A percentile compares a stretch with the other conserved stretches of the same genome.
Evolutionary conservation across 2,888 invertebrate species (phyloP).

Genomic region (Cancer borealis): DNA sequence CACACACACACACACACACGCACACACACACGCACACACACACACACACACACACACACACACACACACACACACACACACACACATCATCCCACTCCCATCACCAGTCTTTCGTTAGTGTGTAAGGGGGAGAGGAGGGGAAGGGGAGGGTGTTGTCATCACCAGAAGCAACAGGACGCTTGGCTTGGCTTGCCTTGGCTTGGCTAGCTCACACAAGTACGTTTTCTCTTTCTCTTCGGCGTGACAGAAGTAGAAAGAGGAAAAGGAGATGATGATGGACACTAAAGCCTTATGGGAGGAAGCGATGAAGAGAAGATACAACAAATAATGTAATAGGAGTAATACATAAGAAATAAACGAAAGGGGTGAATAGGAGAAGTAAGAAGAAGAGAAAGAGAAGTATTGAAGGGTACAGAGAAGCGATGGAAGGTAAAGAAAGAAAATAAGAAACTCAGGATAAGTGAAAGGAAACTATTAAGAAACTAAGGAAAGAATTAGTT

Average conservation of each 20-base stretch:
- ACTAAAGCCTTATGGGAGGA: not conserved
- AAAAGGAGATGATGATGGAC: not conserved
- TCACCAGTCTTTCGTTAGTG: not conserved
- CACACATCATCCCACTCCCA: not conserved
- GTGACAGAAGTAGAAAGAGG: conserved; percentile 14
- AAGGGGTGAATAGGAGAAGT: too few species aligned
- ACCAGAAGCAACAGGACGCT: not conserved
- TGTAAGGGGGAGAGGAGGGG: not conserved
- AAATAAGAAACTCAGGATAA: not conserved
- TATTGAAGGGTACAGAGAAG: not conserved
- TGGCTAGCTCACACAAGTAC: not conserved
- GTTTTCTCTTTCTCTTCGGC: not conserved
- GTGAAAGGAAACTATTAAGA: not conserved
- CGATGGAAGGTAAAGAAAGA: not conserved
- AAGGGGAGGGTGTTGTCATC: not conserved
- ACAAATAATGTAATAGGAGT: not conserved
- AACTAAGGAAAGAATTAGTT: not conserved
- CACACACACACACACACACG: too few species aligned
- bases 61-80: too few species aligned
- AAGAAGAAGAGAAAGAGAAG: too few species aligned
- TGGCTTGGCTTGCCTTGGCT: not conserved
- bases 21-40: too few species aligned
- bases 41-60: too few species aligned
- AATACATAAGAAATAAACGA: too few species aligned
- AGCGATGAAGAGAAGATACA: not conserved